Conservation (phyloP, 2,797 vertebrate genomes). For the Liparis tanakae region DNA sequence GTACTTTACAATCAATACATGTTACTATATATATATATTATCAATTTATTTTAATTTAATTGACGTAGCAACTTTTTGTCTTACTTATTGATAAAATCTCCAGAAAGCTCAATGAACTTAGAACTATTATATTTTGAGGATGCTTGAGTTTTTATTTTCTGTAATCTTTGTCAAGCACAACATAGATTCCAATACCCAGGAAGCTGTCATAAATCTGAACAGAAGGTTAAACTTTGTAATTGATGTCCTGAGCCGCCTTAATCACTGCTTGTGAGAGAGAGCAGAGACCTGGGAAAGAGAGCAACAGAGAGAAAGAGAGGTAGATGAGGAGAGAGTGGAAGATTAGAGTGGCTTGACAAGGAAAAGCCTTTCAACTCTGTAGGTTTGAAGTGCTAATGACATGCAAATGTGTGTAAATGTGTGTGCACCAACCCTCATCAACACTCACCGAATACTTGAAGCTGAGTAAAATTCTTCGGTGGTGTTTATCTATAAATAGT, state of each 20-base stretch:
- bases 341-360: conserved; percentile 83
- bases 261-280: conserved; percentile 62
- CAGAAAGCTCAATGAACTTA: not conserved
- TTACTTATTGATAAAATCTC: conserved; percentile 3
- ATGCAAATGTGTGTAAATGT: conserved; percentile 87
- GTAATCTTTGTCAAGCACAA: not conserved
- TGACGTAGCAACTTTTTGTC: not conserved
- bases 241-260: conserved; percentile 74
- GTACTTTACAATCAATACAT: no score
- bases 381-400: conserved; percentile 88
- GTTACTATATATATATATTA: no score
- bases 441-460: conserved; percentile 72
- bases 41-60: not conserved
- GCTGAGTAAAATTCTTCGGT: conserved; percentile 65
- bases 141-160: not conserved
- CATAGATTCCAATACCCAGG: conserved; percentile 12
- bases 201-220: conserved; percentile 54
- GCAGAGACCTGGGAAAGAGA: conserved; percentile 59
- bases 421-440: conserved; percentile 72
- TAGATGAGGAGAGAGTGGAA: conserved; percentile 53
- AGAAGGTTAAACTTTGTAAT: conserved; percentile 78
- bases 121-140: not conserved
- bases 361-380: conserved; percentile 85
- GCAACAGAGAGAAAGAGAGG: conserved; percentile 36
- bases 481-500: conserved; percentile 79